Conservation (phyloP, 1,140 invertebrate genomes). For the Planococcus citri region DNA sequence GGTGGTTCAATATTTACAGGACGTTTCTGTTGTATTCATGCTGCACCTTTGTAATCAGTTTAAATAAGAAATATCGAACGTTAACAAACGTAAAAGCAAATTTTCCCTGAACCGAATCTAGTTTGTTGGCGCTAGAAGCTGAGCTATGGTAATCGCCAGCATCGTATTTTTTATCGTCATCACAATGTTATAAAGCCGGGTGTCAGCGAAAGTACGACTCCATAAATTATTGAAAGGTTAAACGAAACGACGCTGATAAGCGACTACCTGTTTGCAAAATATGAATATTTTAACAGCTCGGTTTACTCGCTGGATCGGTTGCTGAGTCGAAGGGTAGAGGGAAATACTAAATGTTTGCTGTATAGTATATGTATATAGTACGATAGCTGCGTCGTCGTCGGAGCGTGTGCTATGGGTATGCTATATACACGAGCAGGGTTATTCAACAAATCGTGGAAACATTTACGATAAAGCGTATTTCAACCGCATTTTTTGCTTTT, state of each 20-base stretch:
- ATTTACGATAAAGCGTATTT: neutral
- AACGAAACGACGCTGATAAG: neutral
- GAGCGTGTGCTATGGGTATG: too few species aligned
- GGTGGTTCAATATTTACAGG: too few species aligned
- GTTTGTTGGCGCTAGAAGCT: too few species aligned
- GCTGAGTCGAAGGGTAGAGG: neutral
- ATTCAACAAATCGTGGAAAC: conserved; percentile 6
- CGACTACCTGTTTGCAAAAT: conserved; percentile 6
- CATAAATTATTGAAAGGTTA: conserved; percentile 4
- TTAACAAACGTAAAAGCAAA: too few species aligned
- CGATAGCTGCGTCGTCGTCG: too few species aligned
- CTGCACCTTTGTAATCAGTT: too few species aligned
- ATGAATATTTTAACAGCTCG: neutral
- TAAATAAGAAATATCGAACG: too few species aligned
- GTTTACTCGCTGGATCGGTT: neutral
- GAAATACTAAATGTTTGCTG: neutral
- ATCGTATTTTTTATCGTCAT: too few species aligned
- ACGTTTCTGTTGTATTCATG: too few species aligned
- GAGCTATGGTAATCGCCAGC: neutral
- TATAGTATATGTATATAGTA: neutral
- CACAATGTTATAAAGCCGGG: neutral
- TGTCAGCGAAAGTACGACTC: neutral
- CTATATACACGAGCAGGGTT: too few species aligned
- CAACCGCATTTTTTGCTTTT: neutral
- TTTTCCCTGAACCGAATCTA: too few species aligned